Base-by-base conservation (phyloP, 2,888 invertebrate species). In the Clunio marinus region DNA sequence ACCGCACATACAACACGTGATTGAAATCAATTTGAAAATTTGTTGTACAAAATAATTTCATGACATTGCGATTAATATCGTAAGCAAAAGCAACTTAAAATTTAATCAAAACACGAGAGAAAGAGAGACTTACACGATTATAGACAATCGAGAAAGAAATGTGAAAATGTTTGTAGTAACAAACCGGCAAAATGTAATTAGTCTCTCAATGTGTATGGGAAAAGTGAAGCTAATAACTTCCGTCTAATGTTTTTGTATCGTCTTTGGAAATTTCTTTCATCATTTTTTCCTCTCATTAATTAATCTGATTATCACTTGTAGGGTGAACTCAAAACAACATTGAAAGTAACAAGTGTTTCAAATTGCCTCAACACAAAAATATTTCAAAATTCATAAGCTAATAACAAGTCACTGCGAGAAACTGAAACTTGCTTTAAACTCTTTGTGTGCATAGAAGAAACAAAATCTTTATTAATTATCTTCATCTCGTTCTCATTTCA, bases 11-110 rank as follows among this genome's bases (percentile, higher is more conserved):
- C 57, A n/a, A 24, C 57, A 57, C 57, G 57, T 57, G 57, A 57
- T 27, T 57, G 57, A 57, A 25, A 25, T 27, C 57, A 27, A 57
- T 25, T 57, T 57, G 57, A 25, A 57, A 57, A 57, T 57, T 27
- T 25, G 4, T 32, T 7, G 10, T 4, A 32, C 4, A 32, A 32
- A 7, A 32, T 32, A 32, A 7, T 32, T 7, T 7, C 51, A 22
- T 51, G 51, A 22, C 51, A 51, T 51, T 51, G 51, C 51, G 10
- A 51, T 51, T 51, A 7, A n/a, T n/a, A n/a, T n/a, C n/a, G n/a
- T n/a, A n/a, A n/a, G 35, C 7, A 13, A 22, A 17, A 17, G 17
- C 51, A 22, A 41, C 7, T 51, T 51, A 51, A 22, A 5, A 4
- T 5, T 51, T 51, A 4, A 2, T 17, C 17, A 5, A 3, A 13